A percentile compares a stretch with the other conserved stretches of the same genome.
Evolutionary conservation across 1,140 invertebrate species (phyloP).

Genomic region (Drosophila lacertosa): DNA sequence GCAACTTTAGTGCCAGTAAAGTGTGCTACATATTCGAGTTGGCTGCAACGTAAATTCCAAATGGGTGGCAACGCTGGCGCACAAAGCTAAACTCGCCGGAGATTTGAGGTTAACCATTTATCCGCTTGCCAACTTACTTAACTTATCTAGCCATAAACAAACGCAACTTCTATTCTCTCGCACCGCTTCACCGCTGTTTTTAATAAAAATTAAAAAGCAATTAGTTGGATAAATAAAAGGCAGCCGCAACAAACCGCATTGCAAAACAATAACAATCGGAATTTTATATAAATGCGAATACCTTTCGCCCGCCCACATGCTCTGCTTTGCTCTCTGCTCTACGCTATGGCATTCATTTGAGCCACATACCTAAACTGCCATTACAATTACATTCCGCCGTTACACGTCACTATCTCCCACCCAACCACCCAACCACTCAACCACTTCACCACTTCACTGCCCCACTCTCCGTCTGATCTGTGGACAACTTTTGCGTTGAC

Average conservation of each 20-base stretch:
- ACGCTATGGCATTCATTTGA: constrained; percentile 38
- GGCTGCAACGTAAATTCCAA: constrained; percentile 16
- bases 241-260: constrained; percentile 57
- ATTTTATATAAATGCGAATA: constrained; percentile 61
- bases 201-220: constrained; percentile 79
- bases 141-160: constrained; percentile 31
- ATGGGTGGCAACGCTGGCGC: background rate
- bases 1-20: constrained; percentile 54
- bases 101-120: constrained; percentile 36
- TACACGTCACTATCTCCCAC: constrained; percentile 21
- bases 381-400: constrained; percentile 44
- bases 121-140: constrained; percentile 20
- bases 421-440: no score
- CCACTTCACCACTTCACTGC: background rate
- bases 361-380: constrained; percentile 55
- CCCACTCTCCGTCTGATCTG: background rate
- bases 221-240: constrained; percentile 70
- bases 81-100: constrained; percentile 7
- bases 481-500: background rate
- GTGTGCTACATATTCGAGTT: constrained; percentile 13
- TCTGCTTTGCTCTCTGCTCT: no score
- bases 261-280: constrained; percentile 57
- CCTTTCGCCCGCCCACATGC: constrained; percentile 33
- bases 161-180: no score
- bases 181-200: constrained; percentile 21